Conservation (phyloP, 2,113 vertebrate species). For the Colaptes auratus region DNA sequence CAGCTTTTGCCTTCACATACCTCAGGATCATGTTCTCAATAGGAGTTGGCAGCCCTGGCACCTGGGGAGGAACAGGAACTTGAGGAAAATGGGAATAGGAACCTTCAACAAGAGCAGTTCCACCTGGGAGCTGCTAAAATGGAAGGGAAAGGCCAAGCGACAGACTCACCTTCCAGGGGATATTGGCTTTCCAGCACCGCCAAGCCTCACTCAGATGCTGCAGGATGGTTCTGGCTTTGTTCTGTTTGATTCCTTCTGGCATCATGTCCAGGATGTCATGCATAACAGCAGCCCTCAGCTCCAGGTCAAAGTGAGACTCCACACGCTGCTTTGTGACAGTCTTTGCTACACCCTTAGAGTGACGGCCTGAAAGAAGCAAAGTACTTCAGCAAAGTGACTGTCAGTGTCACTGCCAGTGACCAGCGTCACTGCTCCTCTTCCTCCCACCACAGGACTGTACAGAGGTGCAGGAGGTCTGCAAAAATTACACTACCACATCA, state of each 20-base stretch:
- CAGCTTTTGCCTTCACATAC: slow-evolving; percentile 98
- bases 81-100: neutral
- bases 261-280: slow-evolving; percentile 99
- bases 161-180: slow-evolving; percentile 92
- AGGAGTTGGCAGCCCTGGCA: slow-evolving; percentile 95
- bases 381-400: neutral
- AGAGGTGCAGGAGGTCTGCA: neutral
- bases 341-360: slow-evolving; percentile 98
- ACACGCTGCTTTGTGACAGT: slow-evolving; percentile 98
- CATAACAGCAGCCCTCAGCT: slow-evolving; percentile 97
- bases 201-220: slow-evolving; percentile 98
- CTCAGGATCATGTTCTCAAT: slow-evolving; percentile 99
- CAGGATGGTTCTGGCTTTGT: slow-evolving; percentile 98
- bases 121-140: neutral
- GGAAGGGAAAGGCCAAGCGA: accelerated
- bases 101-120: neutral
- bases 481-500: neutral
- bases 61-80: slow-evolving; percentile 70
- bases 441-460: neutral
- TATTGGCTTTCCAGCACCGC: slow-evolving; percentile 99
- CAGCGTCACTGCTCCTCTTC: neutral
- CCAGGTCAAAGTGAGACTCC: slow-evolving; percentile 98
- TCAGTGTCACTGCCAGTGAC: neutral
- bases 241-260: slow-evolving; percentile 99
- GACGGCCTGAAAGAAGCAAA: slow-evolving; percentile 82